Percentiles rank a stretch among this genome's conserved stretches.
phyloP scores from a whole-genome alignment of 2,113 vertebrate species.

The Cisticola juncidis region DNA sequence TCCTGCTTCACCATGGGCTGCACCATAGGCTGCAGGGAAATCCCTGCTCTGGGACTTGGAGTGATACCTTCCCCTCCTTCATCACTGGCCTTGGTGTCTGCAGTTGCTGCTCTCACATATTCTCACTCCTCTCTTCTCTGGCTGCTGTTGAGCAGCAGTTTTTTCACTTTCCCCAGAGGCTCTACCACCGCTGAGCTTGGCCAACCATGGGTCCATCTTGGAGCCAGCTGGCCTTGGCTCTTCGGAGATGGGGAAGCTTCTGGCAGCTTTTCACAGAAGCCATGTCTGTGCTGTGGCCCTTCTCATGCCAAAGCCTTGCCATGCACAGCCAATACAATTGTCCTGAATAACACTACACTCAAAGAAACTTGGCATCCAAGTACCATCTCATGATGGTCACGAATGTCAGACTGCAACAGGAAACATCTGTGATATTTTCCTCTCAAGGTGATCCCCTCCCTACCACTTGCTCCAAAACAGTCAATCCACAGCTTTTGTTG shows the following conservation, averaged over 20 bases:
- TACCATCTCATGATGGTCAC: background rate
- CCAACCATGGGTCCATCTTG: accelerated
- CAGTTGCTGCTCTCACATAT: background rate
- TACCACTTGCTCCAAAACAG: background rate
- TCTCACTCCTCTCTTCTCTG: background rate
- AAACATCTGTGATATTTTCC: background rate
- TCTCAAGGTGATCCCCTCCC: background rate
- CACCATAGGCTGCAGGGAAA: background rate
- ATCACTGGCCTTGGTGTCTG: background rate
- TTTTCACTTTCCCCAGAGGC: background rate
- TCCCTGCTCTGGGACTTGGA: background rate
- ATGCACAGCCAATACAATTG: background rate
- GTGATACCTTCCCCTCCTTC: background rate
- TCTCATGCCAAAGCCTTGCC: background rate
- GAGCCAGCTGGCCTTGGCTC: background rate
- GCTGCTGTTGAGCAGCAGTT: background rate
- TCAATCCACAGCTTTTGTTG: background rate
- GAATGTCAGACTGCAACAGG: background rate
- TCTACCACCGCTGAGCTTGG: accelerated
- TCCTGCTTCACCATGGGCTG: background rate
- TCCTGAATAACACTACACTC: background rate
- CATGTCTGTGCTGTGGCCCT: no score
- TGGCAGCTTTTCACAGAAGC: background rate
- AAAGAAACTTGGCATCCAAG: background rate
- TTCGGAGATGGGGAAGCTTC: accelerated